A percentile compares a stretch with the other conserved stretches of the same genome.
Evolutionary conservation across 2,888 invertebrate genomes (phyloP).

Genomic region (Agrochola macilenta): DNA sequence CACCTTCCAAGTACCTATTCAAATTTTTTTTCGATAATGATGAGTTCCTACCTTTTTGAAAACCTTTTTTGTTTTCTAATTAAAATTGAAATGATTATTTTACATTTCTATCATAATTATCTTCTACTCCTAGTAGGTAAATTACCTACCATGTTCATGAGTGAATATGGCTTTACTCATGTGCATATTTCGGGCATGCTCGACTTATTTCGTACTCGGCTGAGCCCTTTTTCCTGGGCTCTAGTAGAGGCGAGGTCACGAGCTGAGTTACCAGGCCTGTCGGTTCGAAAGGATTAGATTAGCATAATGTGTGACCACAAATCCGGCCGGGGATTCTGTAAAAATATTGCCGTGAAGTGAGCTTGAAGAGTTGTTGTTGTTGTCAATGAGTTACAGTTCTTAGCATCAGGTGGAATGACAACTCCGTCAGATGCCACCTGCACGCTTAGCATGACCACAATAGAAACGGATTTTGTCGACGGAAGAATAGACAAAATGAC

Average conservation of each 20-base stretch:
- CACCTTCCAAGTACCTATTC: too few relatives aligned
- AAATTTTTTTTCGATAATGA: background rate
- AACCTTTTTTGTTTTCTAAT: background rate
- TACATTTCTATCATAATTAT: background rate
- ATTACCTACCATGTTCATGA: slow-evolving; percentile 5
- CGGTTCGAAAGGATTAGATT: background rate
- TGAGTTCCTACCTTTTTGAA: background rate
- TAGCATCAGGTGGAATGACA: too few relatives aligned
- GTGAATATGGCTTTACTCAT: slow-evolving; percentile 20
- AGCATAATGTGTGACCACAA: background rate
- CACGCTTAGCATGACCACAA: too few relatives aligned
- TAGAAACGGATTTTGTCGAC: too few relatives aligned
- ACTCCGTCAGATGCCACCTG: too few relatives aligned
- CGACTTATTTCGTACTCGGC: slow-evolving; percentile 35
- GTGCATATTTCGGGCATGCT: slow-evolving; percentile 43
- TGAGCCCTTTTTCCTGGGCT: slow-evolving; percentile 34
- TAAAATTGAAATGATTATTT: background rate
- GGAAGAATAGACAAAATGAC: too few relatives aligned
- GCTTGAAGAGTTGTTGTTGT: too few relatives aligned
- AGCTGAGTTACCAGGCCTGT: background rate
- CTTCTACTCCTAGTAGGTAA: background rate
- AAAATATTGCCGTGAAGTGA: background rate
- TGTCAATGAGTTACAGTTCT: too few relatives aligned
- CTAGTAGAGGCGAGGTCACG: slow-evolving; percentile 29
- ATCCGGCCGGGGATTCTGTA: background rate